Base-by-base conservation (phyloP, 2,113 vertebrate genomes). In the Burhinus bistriatus region DNA sequence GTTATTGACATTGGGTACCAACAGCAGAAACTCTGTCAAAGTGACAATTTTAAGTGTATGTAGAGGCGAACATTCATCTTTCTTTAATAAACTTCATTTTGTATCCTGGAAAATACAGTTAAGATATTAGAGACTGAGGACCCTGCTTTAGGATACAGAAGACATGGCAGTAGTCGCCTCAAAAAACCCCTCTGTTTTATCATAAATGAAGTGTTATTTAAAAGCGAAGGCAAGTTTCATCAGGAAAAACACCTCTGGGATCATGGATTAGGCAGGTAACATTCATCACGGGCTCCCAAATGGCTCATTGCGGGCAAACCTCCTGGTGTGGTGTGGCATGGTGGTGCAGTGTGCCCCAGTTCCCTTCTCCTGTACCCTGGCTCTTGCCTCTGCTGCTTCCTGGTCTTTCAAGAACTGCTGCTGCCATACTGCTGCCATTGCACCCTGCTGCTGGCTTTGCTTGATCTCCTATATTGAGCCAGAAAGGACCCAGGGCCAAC, bases 211-310 rank as follows among this genome's bases (percentile, higher is more conserved):
- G 11, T 0, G 0, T 22, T 77, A 72, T 58, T 87, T 66, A 54
- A 66, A 87, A 78, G 11, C 23, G 9, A 89, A 76, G 16, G 15
- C 15, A 58, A 58, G 7, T n/a, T 55, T 79, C n/a, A 26, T 83
- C 20, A 61, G 1, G 3, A 51, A 51, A 75, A 83, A 3, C n/a
- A 76, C 15, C 38, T 51, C 47, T 78, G 78, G 6, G 19, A 38
- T 58, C 6, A 20, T 25, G 7, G 40, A 17, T 45, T 23, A 11
- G 32, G 15, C 42, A 66, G 36, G 18, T 11, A 40, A 40, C 6
- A 10, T 68, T 47, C 17, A 54, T 9, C 36, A 30, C 0, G 0
- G 38, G 29, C 30, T 90, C 29, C 40, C 22, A 70, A 0, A 2
- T 25, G 34, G 16, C n/a, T 83, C 0, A 0, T 15, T 79, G 40